These are phyloP conservation scores for Neosilurus mollespiculum DNA, from an alignment of 2,797 vertebrate species.

Conservation along the genomic window DNA sequence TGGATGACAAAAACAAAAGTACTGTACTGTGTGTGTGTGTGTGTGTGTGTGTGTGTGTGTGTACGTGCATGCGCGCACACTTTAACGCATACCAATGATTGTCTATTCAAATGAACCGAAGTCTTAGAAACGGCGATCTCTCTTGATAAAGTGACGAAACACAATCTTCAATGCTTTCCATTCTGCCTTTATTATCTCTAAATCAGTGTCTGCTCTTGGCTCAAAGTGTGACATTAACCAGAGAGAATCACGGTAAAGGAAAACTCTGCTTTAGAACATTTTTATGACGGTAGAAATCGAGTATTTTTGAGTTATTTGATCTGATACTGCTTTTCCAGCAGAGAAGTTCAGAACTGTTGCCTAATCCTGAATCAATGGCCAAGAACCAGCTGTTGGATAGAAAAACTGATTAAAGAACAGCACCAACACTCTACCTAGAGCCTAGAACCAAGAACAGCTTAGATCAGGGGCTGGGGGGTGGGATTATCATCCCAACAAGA, in stretches of 20 bases:
- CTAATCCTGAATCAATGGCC: too few species aligned
- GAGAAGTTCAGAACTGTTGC: too few species aligned
- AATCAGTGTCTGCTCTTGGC: conserved; percentile 23
- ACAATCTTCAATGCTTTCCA: conserved; percentile 41
- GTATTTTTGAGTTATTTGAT: background rate
- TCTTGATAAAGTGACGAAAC: conserved; percentile 45
- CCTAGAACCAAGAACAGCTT: too few species aligned
- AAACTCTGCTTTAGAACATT: background rate
- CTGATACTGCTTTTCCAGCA: background rate
- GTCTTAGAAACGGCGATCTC: conserved; percentile 31
- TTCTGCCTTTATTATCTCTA: background rate
- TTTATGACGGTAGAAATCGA: background rate
- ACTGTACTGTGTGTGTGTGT: conserved; percentile 4
- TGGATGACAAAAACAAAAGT: background rate
- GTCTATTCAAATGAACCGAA: background rate
- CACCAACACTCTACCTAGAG: too few species aligned
- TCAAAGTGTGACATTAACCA: conserved; percentile 15
- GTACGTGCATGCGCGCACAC: background rate
- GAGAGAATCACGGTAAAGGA: background rate
- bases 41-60: background rate
- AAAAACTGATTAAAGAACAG: too few species aligned
- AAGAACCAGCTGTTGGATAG: too few species aligned
- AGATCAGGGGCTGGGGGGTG: too few species aligned
- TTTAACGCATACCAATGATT: background rate
- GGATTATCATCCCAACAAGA: too few species aligned